Evolutionary conservation across 2,797 vertebrate species (phyloP).

Genomic region (Chiloscyllium punctatum): DNA sequence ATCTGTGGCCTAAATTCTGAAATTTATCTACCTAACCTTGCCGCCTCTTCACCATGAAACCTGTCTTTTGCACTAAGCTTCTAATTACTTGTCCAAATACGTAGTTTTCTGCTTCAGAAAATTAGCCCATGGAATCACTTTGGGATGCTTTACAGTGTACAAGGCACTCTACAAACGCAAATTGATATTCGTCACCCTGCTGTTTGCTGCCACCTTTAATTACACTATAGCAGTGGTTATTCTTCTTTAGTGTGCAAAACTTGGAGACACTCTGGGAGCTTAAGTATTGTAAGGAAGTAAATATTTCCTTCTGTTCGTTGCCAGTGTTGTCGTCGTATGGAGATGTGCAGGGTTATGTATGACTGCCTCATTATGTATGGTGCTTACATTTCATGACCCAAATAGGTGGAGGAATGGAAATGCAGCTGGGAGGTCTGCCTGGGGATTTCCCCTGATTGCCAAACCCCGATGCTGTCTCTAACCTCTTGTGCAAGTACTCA

Average conservation of each 20-base stretch:
- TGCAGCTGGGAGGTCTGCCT: no score
- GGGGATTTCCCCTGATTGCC: neutral
- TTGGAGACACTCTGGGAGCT: neutral
- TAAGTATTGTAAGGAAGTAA: neutral
- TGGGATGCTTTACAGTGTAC: neutral
- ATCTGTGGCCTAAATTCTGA: neutral
- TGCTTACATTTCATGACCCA: neutral
- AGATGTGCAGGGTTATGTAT: neutral
- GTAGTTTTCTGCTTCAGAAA: neutral
- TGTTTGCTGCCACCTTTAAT: neutral
- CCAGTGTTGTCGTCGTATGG: neutral
- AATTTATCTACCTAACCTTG: neutral
- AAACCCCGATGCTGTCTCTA: neutral
- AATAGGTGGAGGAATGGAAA: neutral
- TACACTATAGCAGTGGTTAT: neutral
- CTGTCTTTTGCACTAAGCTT: neutral
- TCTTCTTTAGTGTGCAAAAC: neutral
- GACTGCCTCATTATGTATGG: neutral
- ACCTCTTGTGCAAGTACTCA: neutral
- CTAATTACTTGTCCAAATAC: neutral
- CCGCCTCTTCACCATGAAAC: neutral
- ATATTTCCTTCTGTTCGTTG: neutral
- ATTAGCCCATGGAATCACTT: neutral
- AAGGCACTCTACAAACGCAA: neutral
- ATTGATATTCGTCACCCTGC: neutral